Evolutionary conservation across 2,113 vertebrate species (phyloP), one percentile per base, ranked within the genome.

Genomic region (Larimichthys polyactis): DNA sequence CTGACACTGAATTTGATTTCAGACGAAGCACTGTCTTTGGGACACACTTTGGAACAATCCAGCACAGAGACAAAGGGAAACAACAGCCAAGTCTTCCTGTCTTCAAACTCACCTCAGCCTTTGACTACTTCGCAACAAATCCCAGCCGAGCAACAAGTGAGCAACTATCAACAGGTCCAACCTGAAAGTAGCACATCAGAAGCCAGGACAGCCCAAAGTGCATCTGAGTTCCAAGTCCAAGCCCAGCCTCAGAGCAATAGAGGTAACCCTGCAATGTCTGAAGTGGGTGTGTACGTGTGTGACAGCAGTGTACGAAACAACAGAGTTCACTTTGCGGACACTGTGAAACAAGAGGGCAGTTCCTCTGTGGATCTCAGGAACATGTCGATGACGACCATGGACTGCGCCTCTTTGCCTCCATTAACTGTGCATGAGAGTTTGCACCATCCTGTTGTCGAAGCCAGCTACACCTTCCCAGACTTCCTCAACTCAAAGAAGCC

Each of bases 341-440:
- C 32, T 20, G 84, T 93, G 59, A 91, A 90, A 74, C 19, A 80
- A 75, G 84, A 78, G 4, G 32, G 17, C 22, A 70, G 19, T 65
- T 79, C 71, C 57, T 66, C 83, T 11, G 64, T 67, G 64, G 85
- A 66, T 75, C 24, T 81, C 24, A 83, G 44, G 24, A 79, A 70
- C 44, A 79, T 73, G 72, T 22, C 71, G 0, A 57, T 70, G 40
- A 10, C 69, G 12, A 27, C 55, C 11, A 71, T 87, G 82, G 90
- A 86, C 66, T 94, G 86, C 36, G 91, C 94, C 1, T 95, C 95
- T 62, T 84, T 96, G 67, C 95, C 94, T 48, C 95, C 95, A 0
- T 70, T 96, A 59, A 96, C 89, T 5, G 91, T 95, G 48, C 93
- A 94, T 5, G 95, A 96, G 87, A 94, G 84, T 81, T 90, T 96